phyloP scores from a whole-genome alignment of 2,113 vertebrate species.

The Suncus etruscus region DNA sequence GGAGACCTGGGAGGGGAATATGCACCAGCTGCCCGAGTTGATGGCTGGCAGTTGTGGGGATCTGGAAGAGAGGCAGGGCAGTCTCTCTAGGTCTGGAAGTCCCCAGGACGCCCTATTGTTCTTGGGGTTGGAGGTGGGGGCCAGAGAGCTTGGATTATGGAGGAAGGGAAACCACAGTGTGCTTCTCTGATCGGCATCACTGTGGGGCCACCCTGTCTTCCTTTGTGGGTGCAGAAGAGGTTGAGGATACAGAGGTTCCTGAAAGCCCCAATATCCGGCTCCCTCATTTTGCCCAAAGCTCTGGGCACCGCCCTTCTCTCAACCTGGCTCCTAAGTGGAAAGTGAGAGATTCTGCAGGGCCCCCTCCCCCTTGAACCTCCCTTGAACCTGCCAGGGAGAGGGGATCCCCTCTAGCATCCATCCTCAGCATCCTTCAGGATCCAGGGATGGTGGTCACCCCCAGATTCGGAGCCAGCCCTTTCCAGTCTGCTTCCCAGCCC shows the following conservation, averaged over 20 bases:
- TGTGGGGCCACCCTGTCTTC: neutral
- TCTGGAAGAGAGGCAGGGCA: neutral
- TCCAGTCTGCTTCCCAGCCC: neutral
- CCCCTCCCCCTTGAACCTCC: too few species aligned
- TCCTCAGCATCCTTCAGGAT: neutral
- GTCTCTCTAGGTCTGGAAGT: neutral
- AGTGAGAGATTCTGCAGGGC: too few species aligned
- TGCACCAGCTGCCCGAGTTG: neutral
- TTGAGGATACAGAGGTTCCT: neutral
- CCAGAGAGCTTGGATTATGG: fast-evolving
- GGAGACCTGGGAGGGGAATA: conserved; percentile 5
- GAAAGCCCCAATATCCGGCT: too few species aligned
- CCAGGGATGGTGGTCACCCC: neutral
- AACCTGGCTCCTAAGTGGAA: too few species aligned
- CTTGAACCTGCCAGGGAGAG: too few species aligned
- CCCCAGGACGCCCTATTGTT: fast-evolving
- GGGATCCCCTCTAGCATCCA: too few species aligned
- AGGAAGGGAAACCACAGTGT: too few species aligned
- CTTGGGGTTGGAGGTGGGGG: neutral
- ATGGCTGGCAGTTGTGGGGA: neutral
- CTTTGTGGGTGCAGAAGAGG: neutral
- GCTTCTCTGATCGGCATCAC: neutral
- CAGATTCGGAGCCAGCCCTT: too few species aligned
- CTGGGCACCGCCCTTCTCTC: too few species aligned
- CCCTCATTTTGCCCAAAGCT: too few species aligned